phyloP scores from a whole-genome alignment of 92 coral and sea anemone genomes.

The Chrysogorgia sp. region DNA sequence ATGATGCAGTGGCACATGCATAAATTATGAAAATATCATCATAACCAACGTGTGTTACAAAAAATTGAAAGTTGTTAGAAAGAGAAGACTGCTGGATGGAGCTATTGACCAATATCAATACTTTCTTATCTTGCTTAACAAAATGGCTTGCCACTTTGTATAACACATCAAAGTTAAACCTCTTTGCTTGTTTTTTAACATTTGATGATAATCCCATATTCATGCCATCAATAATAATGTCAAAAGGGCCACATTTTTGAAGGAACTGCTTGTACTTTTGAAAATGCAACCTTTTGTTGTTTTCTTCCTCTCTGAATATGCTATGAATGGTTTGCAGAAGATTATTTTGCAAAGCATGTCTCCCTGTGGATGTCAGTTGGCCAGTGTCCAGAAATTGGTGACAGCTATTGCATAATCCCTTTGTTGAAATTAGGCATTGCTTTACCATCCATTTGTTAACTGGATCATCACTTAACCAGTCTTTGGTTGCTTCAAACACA shows the following conservation, averaged over 20 bases:
- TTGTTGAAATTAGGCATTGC: conserved; percentile 46
- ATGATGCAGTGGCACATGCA: conserved; percentile 77
- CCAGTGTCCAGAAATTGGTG: conserved; percentile 53
- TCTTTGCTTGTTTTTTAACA: conserved; percentile 37
- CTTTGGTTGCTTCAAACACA: conserved; percentile 62
- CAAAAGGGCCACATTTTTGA: conserved; percentile 67
- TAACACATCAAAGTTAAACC: conserved; percentile 57
- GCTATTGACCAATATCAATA: conserved; percentile 69
- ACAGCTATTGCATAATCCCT: conserved; percentile 76
- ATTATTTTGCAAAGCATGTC: conserved; percentile 40
- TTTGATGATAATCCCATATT: conserved; percentile 76
- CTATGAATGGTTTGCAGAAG: conserved; percentile 48
- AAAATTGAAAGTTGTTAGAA: conserved; percentile 42
- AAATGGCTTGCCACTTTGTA: conserved; percentile 53
- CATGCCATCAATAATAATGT: conserved; percentile 88
- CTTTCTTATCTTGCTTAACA: conserved; percentile 62
- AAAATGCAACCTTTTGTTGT: conserved; percentile 45
- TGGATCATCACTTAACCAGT: conserved; percentile 73
- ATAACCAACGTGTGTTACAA: conserved; percentile 52
- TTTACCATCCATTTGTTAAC: conserved; percentile 69
- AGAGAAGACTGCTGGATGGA: conserved; percentile 55
- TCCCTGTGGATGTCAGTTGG: conserved; percentile 16
- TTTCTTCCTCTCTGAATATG: conserved; percentile 17
- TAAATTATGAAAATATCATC: conserved; percentile 83
- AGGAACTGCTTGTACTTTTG: conserved; percentile 56